Base-by-base conservation (phyloP, 2,113 vertebrate genomes). In the Hymenochirus boettgeri region DNA sequence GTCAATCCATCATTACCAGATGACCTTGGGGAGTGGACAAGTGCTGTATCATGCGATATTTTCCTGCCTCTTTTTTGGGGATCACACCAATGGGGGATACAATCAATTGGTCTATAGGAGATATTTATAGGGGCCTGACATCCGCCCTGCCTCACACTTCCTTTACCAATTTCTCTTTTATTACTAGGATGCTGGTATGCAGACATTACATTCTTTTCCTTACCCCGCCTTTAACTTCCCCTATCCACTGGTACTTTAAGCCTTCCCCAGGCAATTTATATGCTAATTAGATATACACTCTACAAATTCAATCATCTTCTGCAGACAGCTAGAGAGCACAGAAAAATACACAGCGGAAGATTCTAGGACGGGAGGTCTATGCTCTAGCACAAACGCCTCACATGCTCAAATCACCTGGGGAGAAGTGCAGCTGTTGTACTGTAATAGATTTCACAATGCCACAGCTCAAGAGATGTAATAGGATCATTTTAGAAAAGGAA, bases 211-310 rank as follows among this genome's bases (percentile, higher is more conserved):
- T 42, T 42, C 31, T 12, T 35, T 2, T 10, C 8, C 31, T 35
- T 35, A 10, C 2, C 31, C 13, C 8, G 31, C 8, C n/a, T n/a
- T n/a, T 7, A 12, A 12, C 8, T 7, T 35, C 8, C 31, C 7
- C 2, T 35, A 12, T 10, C n/a, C 8, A 35, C 31, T 35, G 31
- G 31, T 7, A 35, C 13, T 35, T 35, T 10, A 35, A 35, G 13
- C 31, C 31, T 35, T 35, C 31, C 13, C 48, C 51, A 60, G 51
- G 65, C 65, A 60, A 69, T 69, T 69, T 69, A 69, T 69, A 69
- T 69, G 65, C 57, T 45, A 69, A 69, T 69, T 53, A 52, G 56
- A 60, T 60, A 37, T 33, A 29, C 57, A 31, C 57, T 59, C 13
- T 26, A 27, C 3, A 57, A 26, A 60, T 60, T 69, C 52, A 60